Percentiles rank a stretch among this genome's conserved stretches.
Conservation (phyloP, 2,888 invertebrate species). For the Acanthoscelides obtectus region DNA sequence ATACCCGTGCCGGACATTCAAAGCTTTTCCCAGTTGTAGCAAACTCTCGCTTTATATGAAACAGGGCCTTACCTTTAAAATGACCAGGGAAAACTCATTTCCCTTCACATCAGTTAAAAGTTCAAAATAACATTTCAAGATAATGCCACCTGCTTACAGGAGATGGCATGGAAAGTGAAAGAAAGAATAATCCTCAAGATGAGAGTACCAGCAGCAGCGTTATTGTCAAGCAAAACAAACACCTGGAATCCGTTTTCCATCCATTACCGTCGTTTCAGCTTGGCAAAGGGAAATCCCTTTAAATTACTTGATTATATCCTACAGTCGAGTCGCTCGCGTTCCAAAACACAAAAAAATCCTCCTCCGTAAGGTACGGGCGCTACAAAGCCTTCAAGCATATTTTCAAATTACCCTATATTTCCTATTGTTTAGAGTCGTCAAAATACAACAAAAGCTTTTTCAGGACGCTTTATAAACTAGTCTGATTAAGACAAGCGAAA, state of each 20-base stretch:
- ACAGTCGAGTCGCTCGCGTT: neutral
- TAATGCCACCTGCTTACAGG: no score
- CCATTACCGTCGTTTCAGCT: neutral
- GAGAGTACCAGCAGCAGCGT: neutral
- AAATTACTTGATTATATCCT: neutral
- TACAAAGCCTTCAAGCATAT: slow-evolving; percentile 29
- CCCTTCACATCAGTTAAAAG: no score
- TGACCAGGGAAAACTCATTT: no score
- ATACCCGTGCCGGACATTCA: no score
- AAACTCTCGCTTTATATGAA: no score
- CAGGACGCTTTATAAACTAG: slow-evolving; percentile 43
- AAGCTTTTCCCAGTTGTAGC: no score
- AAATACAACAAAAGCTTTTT: slow-evolving; percentile 45
- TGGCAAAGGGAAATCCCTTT: neutral
- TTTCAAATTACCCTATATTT: slow-evolving; percentile 43
- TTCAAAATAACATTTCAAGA: no score
- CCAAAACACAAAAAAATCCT: slow-evolving; percentile 11
- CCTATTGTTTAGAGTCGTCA: slow-evolving; percentile 44
- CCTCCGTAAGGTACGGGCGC: slow-evolving; percentile 9
- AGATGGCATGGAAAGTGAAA: no score
- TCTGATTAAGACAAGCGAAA: slow-evolving; percentile 47
- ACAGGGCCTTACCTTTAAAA: no score
- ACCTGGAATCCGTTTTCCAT: neutral
- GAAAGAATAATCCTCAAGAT: neutral
- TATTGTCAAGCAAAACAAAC: neutral